phyloP scores from a whole-genome alignment of 1,140 invertebrate species.

The Daktulosphaira vitifoliae region DNA sequence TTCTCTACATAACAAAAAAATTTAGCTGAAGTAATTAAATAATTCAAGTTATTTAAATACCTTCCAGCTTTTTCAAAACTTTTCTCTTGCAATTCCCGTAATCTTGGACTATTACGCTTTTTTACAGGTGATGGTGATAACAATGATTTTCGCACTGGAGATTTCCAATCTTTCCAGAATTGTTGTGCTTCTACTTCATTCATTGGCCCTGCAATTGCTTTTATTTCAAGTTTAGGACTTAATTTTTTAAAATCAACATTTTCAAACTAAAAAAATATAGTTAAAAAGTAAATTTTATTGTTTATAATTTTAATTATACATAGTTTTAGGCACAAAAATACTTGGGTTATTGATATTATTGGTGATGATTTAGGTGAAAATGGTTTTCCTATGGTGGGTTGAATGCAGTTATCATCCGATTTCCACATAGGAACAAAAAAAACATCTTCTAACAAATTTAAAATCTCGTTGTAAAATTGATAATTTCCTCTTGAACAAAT shows the following conservation, averaged over 20 bases:
- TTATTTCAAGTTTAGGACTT: slow-evolving; percentile 59
- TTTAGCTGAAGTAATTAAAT: slow-evolving; percentile 5
- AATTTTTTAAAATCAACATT: slow-evolving; percentile 55
- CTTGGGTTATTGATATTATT: not conserved
- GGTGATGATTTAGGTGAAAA: slow-evolving; percentile 33
- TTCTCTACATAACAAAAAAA: slow-evolving; percentile 47
- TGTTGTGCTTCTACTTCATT: slow-evolving; percentile 56
- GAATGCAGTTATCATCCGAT: slow-evolving; percentile 58
- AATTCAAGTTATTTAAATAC: slow-evolving; percentile 43
- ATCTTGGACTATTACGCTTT: not conserved
- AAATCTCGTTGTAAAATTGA: slow-evolving; percentile 43
- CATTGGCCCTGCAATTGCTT: slow-evolving; percentile 80
- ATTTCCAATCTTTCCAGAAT: slow-evolving; percentile 69
- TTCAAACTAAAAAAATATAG: not conserved
- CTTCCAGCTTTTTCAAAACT: slow-evolving; percentile 74
- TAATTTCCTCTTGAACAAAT: slow-evolving; percentile 52
- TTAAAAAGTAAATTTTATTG: too few species aligned
- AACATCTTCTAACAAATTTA: slow-evolving; percentile 56
- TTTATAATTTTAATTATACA: too few species aligned
- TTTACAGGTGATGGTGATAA: slow-evolving; percentile 35
- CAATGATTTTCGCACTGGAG: slow-evolving; percentile 36
- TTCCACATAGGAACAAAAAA: slow-evolving; percentile 79
- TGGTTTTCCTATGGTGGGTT: slow-evolving; percentile 62
- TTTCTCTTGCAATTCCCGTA: slow-evolving; percentile 65
- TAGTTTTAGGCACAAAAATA: not conserved